These are phyloP conservation scores for Crematogaster levior DNA, from an alignment of 2,888 invertebrate genomes.

Conservation along the genomic window DNA sequence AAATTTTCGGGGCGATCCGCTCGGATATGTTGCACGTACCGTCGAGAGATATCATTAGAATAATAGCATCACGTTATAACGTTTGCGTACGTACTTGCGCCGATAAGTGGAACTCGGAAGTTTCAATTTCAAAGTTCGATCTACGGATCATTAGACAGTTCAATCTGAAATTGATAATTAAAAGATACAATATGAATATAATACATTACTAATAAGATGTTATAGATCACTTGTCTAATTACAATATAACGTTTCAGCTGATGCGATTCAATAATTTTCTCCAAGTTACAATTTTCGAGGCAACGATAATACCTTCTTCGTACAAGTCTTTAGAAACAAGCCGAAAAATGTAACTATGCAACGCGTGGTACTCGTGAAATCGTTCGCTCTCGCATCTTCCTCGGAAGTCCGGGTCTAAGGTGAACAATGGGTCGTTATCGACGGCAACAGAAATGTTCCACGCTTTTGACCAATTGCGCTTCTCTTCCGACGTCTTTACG, in stretches of 20 bases:
- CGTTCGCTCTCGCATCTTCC: conserved; percentile 41
- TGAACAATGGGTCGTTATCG: conserved; percentile 72
- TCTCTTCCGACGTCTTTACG: conserved; percentile 59
- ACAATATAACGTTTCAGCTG: not conserved
- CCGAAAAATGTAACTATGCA: conserved; percentile 42
- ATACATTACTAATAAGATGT: not conserved
- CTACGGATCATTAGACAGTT: not conserved
- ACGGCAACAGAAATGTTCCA: conserved; percentile 55
- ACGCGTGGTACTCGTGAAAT: conserved; percentile 52
- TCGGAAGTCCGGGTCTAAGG: conserved; percentile 1
- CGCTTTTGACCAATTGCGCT: conserved; percentile 25
- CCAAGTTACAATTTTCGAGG: not conserved
- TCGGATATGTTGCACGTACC: conserved; percentile 60
- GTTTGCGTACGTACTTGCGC: conserved; percentile 9
- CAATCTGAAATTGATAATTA: conserved; percentile 4
- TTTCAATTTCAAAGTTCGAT: conserved; percentile 14
- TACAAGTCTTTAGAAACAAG: not conserved
- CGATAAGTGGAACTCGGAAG: conserved; percentile 55
- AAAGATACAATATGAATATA: not conserved
- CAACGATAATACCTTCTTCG: not conserved
- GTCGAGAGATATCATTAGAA: conserved; percentile 64
- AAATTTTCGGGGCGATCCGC: conserved; percentile 69
- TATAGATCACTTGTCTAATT: not conserved
- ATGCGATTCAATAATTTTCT: not conserved
- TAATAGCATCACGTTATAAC: conserved; percentile 64